These are phyloP conservation scores for Drosophila ezoana DNA, from an alignment of 2,888 invertebrate genomes.

Conservation along the genomic window DNA sequence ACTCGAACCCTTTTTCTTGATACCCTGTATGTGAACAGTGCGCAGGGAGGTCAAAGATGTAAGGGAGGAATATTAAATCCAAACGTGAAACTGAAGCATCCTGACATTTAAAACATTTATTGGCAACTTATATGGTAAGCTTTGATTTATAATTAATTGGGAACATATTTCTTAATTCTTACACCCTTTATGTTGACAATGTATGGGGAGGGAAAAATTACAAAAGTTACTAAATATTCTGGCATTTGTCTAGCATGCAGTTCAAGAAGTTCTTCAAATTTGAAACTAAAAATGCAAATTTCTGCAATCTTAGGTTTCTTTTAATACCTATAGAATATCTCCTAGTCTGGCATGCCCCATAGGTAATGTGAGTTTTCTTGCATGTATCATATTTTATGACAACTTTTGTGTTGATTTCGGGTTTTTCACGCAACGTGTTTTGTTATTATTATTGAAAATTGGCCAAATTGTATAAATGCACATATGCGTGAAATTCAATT, in stretches of 20 bases:
- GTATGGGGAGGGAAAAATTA: no score
- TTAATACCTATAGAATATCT: constrained; percentile 15
- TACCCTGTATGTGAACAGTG: constrained; percentile 14
- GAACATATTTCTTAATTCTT: no score
- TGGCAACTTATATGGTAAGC: no score
- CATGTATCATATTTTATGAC: constrained; percentile 62
- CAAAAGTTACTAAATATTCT: no score
- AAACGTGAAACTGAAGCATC: neutral
- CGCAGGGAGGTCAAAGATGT: neutral
- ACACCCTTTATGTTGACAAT: no score
- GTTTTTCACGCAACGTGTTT: constrained; percentile 49
- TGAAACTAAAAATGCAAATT: no score
- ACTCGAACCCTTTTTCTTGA: constrained; percentile 43
- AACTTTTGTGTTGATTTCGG: constrained; percentile 71
- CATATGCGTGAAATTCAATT: constrained; percentile 85
- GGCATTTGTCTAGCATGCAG: no score
- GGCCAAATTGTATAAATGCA: constrained; percentile 84
- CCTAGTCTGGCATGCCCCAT: neutral
- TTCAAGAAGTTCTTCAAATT: no score
- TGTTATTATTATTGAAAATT: constrained; percentile 81
- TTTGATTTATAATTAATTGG: no score
- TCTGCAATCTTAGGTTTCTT: no score
- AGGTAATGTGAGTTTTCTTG: constrained; percentile 1
- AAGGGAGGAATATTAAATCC: neutral
- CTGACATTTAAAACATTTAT: no score